Percentiles rank a stretch among this genome's conserved stretches.
Conservation (phyloP, 2,113 vertebrate genomes). For the Gopherus evgoodei region DNA sequence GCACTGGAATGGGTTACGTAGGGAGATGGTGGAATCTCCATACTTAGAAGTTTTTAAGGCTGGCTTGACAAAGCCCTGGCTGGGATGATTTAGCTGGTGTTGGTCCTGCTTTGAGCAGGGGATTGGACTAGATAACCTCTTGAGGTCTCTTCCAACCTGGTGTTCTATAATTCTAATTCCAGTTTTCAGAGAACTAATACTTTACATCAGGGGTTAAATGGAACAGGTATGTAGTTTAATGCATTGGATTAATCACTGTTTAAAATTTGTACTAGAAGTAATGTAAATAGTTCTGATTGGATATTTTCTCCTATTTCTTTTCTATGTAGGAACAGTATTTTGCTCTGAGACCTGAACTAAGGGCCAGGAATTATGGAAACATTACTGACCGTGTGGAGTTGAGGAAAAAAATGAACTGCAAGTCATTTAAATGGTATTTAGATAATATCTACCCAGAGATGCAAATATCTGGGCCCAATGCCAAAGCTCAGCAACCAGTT, state of each 20-base stretch:
- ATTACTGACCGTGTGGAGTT: constrained; percentile 88
- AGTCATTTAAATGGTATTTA: constrained; percentile 94
- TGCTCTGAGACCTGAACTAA: constrained; percentile 91
- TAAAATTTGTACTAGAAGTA: background rate
- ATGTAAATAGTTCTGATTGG: background rate
- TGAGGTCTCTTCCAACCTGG: no score
- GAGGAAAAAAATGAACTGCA: constrained; percentile 88
- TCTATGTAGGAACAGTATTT: constrained; percentile 92
- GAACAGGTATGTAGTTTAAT: background rate
- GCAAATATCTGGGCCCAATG: constrained; percentile 86
- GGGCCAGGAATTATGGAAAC: constrained; percentile 87
- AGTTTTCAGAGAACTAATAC: background rate
- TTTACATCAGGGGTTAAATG: background rate
- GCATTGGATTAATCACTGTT: background rate
- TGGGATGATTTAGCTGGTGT: no score
- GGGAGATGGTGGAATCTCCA: no score
- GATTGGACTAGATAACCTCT: no score
- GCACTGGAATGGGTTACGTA: no score
- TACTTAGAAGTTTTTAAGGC: no score
- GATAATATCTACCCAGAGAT: constrained; percentile 97
- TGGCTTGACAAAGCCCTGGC: no score
- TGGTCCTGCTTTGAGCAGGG: no score
- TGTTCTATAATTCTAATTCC: no score
- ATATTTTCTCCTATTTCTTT: background rate
- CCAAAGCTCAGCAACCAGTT: constrained; percentile 86